Base-by-base conservation (phyloP, 2,888 invertebrate genomes). In the Ephialtes manifestator region DNA sequence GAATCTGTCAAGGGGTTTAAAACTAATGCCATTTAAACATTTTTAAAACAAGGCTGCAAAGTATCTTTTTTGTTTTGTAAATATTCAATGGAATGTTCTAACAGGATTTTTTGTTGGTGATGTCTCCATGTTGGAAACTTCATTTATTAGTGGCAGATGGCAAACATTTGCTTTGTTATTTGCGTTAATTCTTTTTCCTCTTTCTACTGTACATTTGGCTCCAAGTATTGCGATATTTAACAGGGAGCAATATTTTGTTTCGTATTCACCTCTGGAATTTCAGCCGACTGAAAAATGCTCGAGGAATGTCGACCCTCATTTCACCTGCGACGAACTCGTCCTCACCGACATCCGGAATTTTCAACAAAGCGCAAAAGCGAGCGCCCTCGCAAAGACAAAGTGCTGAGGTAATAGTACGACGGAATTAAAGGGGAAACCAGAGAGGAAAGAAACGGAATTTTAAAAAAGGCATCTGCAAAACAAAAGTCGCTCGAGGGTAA, bases 361-460 rank as follows among this genome's bases (percentile, higher is more conserved):
- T 31, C 31, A 15, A 24, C 72, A 71, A 71, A 68, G 65, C 24
- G 35, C 46, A 48, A 58, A 65, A 76, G 35, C 39, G 71, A 65
- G 18, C 53, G 39, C 15, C 28, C n/a, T 31, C 39, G 55, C 35
- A 55, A 20, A 48, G 78, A 78, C 65, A 78, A 83, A 35, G 43
- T 13, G 18, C 48, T 15, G 13, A 31, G 39, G 60, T 24, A 78
- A 65, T 68, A 78, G 39, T 58, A 67, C 65, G 65, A 31, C 65
- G 68, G 15, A 68, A 78, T 72, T 83, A 74, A 83, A 83, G 74
- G 60, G 72, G 68, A 78, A 78, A 20, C 20, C 46, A n/a, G 35
- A 28, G 15, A 3, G 18, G 58, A 39, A 46, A n/a, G 51, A 70
- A 67, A 20, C 48, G 43, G 58, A 51, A 46, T 48, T 24, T 39